Base-by-base conservation (phyloP, 2,888 invertebrate genomes). In the Tineola bisselliella region DNA sequence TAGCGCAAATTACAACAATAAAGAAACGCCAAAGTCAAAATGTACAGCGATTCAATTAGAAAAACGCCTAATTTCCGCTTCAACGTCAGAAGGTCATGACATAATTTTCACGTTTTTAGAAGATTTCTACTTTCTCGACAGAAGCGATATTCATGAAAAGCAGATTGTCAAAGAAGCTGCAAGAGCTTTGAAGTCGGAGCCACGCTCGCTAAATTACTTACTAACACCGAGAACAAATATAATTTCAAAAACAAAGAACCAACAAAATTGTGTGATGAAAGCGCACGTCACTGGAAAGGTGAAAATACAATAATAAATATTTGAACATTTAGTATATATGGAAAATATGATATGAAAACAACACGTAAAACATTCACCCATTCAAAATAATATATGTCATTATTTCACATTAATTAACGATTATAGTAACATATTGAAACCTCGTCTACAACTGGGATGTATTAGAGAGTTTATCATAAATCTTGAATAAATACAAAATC, bases 81-180 rank as follows among this genome's bases (percentile, higher is more conserved):
- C 11, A 56, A 61, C 63, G 31, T 56, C 64, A 65, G 64, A 65
- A 65, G 63, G 65, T 65, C 62, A 54, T 52, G 62, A 59, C 61
- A 61, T 63, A 66, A 71, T 70, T 68, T 67, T 65, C 64, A 64
- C 63, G 63, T 66, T 65, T 63, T 64, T 56, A 61, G 44, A 44
- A 60, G 61, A 61, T 66, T 67, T 68, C 63, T 60, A 19, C 62
- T 67, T 61, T 62, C 61, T 56, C 57, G 61, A 61, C 63, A 64
- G 62, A 61, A 30, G 58, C 60, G 62, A 65, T 66, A 66, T 68
- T 66, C 64, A 67, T 66, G 65, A 66, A 67, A 69, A 63, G 65
- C 60, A 71, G 72, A 72, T 71, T 71, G 68, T 68, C 70, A 70
- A 70, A 70, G 69, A 65, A 64, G 65, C 63, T 63, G 61, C 48